Evolutionary conservation across 2,888 invertebrate genomes (phyloP).

Genomic region (Phragmatobia fuliginosa): DNA sequence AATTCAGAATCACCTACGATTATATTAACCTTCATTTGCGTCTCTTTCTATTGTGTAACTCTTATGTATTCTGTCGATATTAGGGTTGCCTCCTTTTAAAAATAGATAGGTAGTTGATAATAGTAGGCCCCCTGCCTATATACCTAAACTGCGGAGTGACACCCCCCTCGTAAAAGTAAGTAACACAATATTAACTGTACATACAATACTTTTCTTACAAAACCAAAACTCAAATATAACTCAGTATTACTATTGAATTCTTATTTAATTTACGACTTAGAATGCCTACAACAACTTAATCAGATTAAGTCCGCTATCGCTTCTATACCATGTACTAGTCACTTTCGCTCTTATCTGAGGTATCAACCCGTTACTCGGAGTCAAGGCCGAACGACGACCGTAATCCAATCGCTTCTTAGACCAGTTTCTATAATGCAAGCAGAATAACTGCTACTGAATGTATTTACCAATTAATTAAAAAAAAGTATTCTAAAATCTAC

Average conservation of each 20-base stretch:
- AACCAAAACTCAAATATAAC: background rate
- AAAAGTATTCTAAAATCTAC: background rate
- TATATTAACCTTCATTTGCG: too few relatives aligned
- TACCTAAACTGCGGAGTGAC: too few relatives aligned
- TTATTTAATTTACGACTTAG: background rate
- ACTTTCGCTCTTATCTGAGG: conserved; percentile 65
- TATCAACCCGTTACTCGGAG: conserved; percentile 64
- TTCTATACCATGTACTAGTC: conserved; percentile 23
- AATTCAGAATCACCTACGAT: too few relatives aligned
- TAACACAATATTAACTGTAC: too few relatives aligned
- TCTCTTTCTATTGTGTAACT: too few relatives aligned
- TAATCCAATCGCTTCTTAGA: conserved; percentile 51
- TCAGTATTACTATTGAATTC: background rate
- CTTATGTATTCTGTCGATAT: too few relatives aligned
- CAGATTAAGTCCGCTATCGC: conserved; percentile 43
- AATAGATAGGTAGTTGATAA: too few relatives aligned
- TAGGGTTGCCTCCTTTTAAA: too few relatives aligned
- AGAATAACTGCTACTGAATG: background rate
- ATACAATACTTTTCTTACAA: background rate
- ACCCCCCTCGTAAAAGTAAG: too few relatives aligned
- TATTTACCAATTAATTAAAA: background rate
- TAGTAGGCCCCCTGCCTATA: too few relatives aligned
- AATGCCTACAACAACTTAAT: background rate
- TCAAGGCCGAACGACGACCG: conserved; percentile 69
- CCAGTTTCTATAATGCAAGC: conserved; percentile 16